Percentiles rank a stretch among this genome's conserved stretches.
These are phyloP conservation scores for Scatophagus argus DNA, from an alignment of 2,113 vertebrate genomes.

Conservation along the genomic window DNA sequence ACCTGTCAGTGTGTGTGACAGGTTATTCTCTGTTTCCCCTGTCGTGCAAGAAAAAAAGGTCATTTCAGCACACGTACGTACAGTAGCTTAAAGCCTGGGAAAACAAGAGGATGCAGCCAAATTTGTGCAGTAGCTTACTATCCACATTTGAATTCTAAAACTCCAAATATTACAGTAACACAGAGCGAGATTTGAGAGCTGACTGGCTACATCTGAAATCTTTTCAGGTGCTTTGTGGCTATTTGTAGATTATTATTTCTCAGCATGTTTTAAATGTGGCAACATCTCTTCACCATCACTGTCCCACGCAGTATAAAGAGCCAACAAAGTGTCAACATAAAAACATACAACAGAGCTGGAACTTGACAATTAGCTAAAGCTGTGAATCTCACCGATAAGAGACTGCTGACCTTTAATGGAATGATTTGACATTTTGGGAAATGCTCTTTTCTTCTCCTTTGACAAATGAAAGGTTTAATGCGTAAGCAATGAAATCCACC, in stretches of 20 bases:
- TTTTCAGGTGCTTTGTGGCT: conserved; percentile 35
- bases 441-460: too few relatives aligned
- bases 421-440: too few relatives aligned
- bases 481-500: too few relatives aligned
- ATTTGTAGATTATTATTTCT: conserved; percentile 20
- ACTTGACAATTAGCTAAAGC: too few relatives aligned
- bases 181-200: background rate
- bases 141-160: conserved; percentile 10
- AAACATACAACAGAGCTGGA: background rate
- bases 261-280: background rate
- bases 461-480: too few relatives aligned
- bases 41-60: conserved; percentile 8
- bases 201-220: conserved; percentile 44
- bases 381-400: background rate
- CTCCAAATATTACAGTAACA: background rate
- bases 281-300: conserved; percentile 10
- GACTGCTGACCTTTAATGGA: background rate
- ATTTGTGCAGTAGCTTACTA: background rate
- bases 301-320: background rate
- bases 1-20: conserved; percentile 65
- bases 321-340: background rate
- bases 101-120: background rate
- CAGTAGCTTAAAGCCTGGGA: conserved; percentile 1
- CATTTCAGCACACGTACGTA: conserved; percentile 21
- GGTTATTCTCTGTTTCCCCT: conserved; percentile 26